Conservation (phyloP, 2,888 invertebrate species). For the Schizaphis graminum region DNA sequence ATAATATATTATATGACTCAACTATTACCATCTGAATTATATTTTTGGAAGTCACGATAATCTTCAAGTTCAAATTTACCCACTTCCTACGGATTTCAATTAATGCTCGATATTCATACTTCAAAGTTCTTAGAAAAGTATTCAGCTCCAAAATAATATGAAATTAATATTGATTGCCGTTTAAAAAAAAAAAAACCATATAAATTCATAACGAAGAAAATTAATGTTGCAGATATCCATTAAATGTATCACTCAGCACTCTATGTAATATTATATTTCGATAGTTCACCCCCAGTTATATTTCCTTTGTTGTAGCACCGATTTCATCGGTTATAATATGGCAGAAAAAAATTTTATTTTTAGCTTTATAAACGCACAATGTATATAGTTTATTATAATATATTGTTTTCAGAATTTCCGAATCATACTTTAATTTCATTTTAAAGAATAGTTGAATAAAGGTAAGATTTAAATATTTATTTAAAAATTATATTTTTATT, state of each 20-base stretch:
- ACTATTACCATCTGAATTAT: background rate
- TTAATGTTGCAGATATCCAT: background rate
- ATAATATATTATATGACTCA: background rate
- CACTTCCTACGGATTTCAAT: background rate
- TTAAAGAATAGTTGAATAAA: background rate
- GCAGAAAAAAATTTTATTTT: background rate
- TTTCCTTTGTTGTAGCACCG: background rate
- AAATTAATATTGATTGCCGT: background rate
- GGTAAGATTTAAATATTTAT: background rate
- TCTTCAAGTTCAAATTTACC: background rate
- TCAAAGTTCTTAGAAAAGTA: background rate
- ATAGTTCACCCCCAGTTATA: background rate
- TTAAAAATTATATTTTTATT: background rate
- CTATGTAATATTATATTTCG: background rate
- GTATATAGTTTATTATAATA: background rate
- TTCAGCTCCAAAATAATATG: background rate
- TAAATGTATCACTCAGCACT: background rate
- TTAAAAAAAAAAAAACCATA: background rate
- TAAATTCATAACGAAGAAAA: background rate
- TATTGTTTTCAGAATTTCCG: background rate
- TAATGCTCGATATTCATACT: background rate
- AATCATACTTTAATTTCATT: background rate
- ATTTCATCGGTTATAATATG: background rate
- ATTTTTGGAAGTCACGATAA: background rate
- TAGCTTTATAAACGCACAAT: background rate